These are phyloP conservation scores for Ophiothrix spiculata DNA, from an alignment of 35 echinoderm and acorn worm species.

Conservation along the genomic window DNA sequence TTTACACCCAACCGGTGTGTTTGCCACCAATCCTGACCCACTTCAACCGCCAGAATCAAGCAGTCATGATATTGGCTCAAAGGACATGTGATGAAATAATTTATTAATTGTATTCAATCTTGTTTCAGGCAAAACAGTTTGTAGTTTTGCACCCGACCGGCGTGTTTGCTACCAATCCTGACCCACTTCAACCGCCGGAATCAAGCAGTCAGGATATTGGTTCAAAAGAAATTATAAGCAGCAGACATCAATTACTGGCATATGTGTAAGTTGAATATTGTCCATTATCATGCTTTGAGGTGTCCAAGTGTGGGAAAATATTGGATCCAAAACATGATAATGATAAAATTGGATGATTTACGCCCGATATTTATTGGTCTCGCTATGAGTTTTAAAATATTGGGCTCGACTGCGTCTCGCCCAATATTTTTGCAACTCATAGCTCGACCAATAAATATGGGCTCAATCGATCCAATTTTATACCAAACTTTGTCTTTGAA, in stretches of 20 bases:
- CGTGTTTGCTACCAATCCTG: conserved; percentile 88
- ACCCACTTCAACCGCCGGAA: conserved; percentile 52
- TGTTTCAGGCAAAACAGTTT: conserved; percentile 87
- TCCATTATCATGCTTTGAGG: not conserved
- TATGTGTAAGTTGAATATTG: conserved; percentile 80
- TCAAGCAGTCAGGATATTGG: conserved; percentile 36
- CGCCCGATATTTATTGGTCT: no score
- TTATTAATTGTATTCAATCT: not conserved
- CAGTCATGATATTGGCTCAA: conserved; percentile 47
- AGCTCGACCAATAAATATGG: no score
- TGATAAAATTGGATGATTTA: no score
- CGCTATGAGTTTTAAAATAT: no score
- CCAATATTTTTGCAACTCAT: no score
- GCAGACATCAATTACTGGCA: conserved; percentile 75
- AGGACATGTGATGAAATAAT: no score
- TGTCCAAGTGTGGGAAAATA: no score
- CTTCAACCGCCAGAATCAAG: conserved; percentile 46
- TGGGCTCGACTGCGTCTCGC: no score
- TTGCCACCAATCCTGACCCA: conserved; percentile 77
- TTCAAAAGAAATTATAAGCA: conserved; percentile 53
- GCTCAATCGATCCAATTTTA: no score
- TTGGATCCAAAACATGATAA: no score
- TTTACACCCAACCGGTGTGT: conserved; percentile 91
- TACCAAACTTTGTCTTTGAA: no score
- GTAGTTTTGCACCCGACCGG: conserved; percentile 93